Evolutionary conservation across 37 sponge, comb jelly and placozoan genomes (phyloP), one percentile per base, ranked within the genome.

Genomic region (Hormiphora californensis): DNA sequence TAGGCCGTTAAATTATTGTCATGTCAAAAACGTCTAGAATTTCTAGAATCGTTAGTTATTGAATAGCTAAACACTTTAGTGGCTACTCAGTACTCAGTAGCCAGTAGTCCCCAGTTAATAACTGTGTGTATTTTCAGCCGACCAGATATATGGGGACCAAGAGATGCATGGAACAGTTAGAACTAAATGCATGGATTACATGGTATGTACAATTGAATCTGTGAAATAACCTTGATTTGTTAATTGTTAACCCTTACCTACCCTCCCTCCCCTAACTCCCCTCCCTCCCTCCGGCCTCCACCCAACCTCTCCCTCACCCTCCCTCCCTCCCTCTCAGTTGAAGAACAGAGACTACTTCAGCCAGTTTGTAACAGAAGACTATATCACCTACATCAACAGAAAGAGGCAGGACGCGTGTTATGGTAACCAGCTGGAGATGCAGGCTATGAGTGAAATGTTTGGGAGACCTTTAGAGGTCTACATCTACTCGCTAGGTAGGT

Each of bases 381-480:
- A 94, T 85, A 87, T 91, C 34, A 73, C 87, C 17, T 96, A 96
- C 63, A 55, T 96, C 81, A 94, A 90, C 78, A 69, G 97, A 28
- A 96, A 96, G 89, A 39, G 97, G 9, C 34, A 39, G 27, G 97
- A 94, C 61, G 63, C 86, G 15, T 94, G 94, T 88, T 90, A 90
- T 90, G 97, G 97, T n/a, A 96, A 96, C 91, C 90, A 96, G 89
- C 43, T 94, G n/a, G 97, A 96, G 92, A 96, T 96, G 93, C 97
- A 96, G 81, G 97, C 97, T 39, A 89, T 96, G 88, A 94, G 94
- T 12, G 97, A 96, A 88, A 92, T 96, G 93, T 96, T 90, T 88
- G 94, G 91, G 49, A 68, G 97, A 11, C 61, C 85, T 44, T 94
- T 96, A 40, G 94, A 96, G 89, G 92, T 96, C 46, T 94, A 87